Percentiles rank a stretch among this genome's conserved stretches.
phyloP scores from a whole-genome alignment of 1,140 invertebrate genomes.

The Drosophila lacteicornis region DNA sequence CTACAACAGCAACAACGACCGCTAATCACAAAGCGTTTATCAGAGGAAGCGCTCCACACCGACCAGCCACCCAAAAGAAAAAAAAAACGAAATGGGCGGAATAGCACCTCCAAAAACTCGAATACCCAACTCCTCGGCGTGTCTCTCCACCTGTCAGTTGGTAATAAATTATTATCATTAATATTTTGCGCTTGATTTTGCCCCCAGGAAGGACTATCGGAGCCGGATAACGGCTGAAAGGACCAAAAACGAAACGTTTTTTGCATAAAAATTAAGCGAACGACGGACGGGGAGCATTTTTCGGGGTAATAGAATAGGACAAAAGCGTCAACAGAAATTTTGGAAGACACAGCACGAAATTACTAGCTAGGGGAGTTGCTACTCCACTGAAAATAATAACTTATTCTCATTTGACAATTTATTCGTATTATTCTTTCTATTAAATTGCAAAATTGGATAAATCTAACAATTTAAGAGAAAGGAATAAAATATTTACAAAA shows the following conservation, averaged over 20 bases:
- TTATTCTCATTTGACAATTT: background rate
- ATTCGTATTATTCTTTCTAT: background rate
- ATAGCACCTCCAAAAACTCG: constrained; percentile 24
- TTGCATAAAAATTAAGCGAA: constrained; percentile 70
- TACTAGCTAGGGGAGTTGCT: constrained; percentile 9
- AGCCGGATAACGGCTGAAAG: constrained; percentile 21
- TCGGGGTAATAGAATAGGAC: constrained; percentile 68
- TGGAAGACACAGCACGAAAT: constrained; percentile 50
- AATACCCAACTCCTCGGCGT: background rate
- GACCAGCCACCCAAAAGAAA: background rate
- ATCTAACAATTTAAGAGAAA: too few relatives aligned
- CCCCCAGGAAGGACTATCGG: constrained; percentile 30
- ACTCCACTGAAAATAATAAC: background rate
- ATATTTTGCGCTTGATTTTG: constrained; percentile 77
- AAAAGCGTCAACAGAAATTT: constrained; percentile 71
- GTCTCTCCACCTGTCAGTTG: constrained; percentile 63
- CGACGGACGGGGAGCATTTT: constrained; percentile 6
- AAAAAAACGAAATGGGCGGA: background rate
- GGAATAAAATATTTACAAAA: too few relatives aligned
- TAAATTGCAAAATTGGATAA: too few relatives aligned
- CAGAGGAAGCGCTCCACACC: constrained; percentile 30
- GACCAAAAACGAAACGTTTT: constrained; percentile 57
- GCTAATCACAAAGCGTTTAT: constrained; percentile 76
- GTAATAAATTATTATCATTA: constrained; percentile 79
- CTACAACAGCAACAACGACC: constrained; percentile 42